phyloP scores from a whole-genome alignment of 2,797 vertebrate species.

The Trachops cirrhosus region DNA sequence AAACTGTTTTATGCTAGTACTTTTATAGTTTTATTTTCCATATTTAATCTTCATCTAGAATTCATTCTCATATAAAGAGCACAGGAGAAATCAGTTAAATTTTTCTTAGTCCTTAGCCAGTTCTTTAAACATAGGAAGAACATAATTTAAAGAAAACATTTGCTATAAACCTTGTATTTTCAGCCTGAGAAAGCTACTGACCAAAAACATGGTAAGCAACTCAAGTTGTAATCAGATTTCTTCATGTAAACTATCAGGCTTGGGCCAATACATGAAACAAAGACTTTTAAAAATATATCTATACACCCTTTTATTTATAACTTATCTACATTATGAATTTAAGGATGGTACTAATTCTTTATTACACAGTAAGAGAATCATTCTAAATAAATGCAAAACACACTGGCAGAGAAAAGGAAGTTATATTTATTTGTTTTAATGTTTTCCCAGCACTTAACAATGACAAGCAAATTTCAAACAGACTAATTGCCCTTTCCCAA shows the following conservation, averaged over 20 bases:
- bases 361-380: neutral
- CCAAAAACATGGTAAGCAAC: neutral
- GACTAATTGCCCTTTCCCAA: neutral
- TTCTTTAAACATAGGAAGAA: slow-evolving; percentile 20
- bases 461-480: slow-evolving; percentile 2
- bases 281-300: neutral
- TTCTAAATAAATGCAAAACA: slow-evolving; percentile 1
- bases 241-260: neutral
- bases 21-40: slow-evolving; percentile 10
- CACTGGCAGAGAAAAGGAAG: neutral
- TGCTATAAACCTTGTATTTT: slow-evolving; percentile 15
- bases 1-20: neutral
- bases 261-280: neutral
- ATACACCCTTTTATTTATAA: neutral
- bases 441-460: neutral
- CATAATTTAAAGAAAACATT: slow-evolving; percentile 22
- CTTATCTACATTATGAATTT: neutral
- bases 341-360: neutral
- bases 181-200: neutral
- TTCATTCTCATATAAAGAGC: neutral
- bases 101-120: neutral
- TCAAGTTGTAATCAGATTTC: neutral
- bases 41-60: slow-evolving; percentile 36
- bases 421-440: neutral
- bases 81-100: neutral